phyloP scores from a whole-genome alignment of 2,113 vertebrate genomes.

The Rhynchomys soricoides region DNA sequence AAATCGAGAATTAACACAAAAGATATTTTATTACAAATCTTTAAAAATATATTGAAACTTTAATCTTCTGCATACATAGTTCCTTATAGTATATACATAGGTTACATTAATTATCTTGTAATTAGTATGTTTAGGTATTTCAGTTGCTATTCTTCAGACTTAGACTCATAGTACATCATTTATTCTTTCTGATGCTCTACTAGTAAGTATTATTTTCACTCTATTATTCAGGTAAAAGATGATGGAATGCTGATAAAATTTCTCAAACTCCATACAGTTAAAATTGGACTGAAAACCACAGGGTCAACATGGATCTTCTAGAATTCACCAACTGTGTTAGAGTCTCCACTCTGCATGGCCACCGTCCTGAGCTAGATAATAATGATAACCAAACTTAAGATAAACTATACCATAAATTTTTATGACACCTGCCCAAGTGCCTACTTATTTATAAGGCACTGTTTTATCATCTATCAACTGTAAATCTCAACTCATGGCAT shows the following conservation, averaged over 20 bases:
- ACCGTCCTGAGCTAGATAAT: too few species aligned
- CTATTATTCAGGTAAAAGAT: not conserved
- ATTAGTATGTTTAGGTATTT: not conserved
- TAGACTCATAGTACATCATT: not conserved
- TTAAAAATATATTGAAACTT: conserved; percentile 16
- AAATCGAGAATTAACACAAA: conserved; percentile 6
- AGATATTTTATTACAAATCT: not conserved
- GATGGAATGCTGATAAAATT: not conserved
- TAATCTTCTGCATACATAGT: not conserved
- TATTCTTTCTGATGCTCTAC: not conserved
- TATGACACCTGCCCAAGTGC: not conserved
- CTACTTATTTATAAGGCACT: too few species aligned
- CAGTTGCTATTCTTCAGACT: not conserved
- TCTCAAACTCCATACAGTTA: not conserved
- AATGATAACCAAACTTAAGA: not conserved
- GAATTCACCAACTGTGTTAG: not conserved
- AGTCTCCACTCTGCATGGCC: not conserved
- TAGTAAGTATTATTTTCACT: not conserved
- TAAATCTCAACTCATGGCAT: not conserved
- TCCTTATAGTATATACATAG: not conserved
- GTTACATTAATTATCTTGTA: not conserved
- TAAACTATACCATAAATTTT: not conserved
- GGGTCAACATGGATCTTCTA: not conserved
- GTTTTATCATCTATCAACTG: not conserved
- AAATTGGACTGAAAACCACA: not conserved